Percentiles rank a stretch among this genome's conserved stretches.
These are phyloP conservation scores for Coilia nasus DNA, from an alignment of 2,797 vertebrate genomes.

Conservation along the genomic window DNA sequence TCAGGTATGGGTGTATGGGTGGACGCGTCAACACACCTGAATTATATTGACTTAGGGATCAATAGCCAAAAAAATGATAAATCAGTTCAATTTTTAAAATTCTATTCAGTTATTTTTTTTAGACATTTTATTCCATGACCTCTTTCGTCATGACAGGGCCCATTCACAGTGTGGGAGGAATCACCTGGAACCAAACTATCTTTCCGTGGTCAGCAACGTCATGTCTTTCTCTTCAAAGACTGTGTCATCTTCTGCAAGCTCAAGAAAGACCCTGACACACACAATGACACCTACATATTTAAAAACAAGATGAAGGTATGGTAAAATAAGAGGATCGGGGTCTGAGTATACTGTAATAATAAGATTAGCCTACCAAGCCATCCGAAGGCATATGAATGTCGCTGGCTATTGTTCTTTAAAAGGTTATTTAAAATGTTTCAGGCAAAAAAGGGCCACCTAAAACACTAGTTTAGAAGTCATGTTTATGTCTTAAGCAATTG, in stretches of 20 bases:
- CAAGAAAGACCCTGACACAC: constrained; percentile 82
- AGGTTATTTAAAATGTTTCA: not conserved
- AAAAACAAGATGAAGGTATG: constrained; percentile 98
- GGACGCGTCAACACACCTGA: not conserved
- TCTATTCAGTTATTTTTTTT: not conserved
- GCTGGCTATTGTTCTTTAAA: not conserved
- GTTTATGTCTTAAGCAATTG: not conserved
- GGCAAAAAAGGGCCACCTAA: not conserved
- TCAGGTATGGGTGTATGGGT: constrained; percentile 75
- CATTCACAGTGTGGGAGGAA: constrained; percentile 95
- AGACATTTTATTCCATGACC: not conserved
- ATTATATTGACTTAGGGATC: no score
- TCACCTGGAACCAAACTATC: constrained; percentile 85
- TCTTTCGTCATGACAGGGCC: constrained; percentile 73
- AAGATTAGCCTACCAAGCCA: not conserved
- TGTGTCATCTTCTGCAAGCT: constrained; percentile 92
- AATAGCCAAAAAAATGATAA: no score
- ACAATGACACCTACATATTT: constrained; percentile 86
- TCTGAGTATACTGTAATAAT: not conserved
- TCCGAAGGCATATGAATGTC: not conserved
- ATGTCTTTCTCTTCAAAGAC: constrained; percentile 93
- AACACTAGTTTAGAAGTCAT: not conserved
- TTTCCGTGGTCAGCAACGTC: constrained; percentile 93
- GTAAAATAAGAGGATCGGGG: not conserved
- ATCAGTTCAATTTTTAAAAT: no score